A percentile compares a stretch with the other conserved stretches of the same genome.
Evolutionary conservation across 2,888 invertebrate species (phyloP).

Genomic region (Geotrupes spiniger): DNA sequence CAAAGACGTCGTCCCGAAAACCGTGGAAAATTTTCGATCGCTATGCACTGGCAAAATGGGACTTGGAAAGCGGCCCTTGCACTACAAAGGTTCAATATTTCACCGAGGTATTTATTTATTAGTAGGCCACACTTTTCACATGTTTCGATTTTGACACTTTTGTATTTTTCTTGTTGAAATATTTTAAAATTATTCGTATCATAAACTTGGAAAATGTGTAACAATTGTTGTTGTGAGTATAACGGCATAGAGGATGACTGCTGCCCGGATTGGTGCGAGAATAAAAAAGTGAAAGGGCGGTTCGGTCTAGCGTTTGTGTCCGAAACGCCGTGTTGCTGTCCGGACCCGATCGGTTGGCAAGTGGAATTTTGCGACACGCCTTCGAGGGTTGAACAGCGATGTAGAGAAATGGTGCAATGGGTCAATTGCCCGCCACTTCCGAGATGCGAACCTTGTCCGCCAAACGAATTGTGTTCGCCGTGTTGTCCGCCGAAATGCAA

Average conservation of each 20-base stretch:
- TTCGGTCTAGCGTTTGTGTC: slow-evolving; percentile 45
- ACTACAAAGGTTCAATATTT: slow-evolving; percentile 80
- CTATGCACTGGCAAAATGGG: slow-evolving; percentile 92
- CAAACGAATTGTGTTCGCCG: slow-evolving; percentile 24
- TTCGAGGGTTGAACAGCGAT: slow-evolving; percentile 39
- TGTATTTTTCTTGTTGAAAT: slow-evolving; percentile 2
- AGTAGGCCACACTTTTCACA: not conserved
- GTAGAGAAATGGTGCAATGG: slow-evolving; percentile 42
- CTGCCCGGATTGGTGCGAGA: slow-evolving; percentile 19
- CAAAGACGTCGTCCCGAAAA: slow-evolving; percentile 78
- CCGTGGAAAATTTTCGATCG: slow-evolving; percentile 88
- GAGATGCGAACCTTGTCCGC: slow-evolving; percentile 28
- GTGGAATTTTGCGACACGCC: slow-evolving; percentile 45
- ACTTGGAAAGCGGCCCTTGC: slow-evolving; percentile 68
- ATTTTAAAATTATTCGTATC: slow-evolving; percentile 12
- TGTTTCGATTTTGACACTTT: slow-evolving; percentile 12
- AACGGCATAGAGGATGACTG: slow-evolving; percentile 14
- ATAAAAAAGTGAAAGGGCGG: slow-evolving; percentile 37
- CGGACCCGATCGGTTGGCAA: slow-evolving; percentile 44
- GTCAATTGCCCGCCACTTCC: slow-evolving; percentile 40
- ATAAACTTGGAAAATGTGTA: slow-evolving; percentile 17
- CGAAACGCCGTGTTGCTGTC: slow-evolving; percentile 37
- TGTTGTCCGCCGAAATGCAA: slow-evolving; percentile 28
- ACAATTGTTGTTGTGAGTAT: slow-evolving; percentile 18
- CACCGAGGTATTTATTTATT: slow-evolving; percentile 61